Conservation (phyloP, 1,140 invertebrate species). For the Diachasma alloeum region DNA sequence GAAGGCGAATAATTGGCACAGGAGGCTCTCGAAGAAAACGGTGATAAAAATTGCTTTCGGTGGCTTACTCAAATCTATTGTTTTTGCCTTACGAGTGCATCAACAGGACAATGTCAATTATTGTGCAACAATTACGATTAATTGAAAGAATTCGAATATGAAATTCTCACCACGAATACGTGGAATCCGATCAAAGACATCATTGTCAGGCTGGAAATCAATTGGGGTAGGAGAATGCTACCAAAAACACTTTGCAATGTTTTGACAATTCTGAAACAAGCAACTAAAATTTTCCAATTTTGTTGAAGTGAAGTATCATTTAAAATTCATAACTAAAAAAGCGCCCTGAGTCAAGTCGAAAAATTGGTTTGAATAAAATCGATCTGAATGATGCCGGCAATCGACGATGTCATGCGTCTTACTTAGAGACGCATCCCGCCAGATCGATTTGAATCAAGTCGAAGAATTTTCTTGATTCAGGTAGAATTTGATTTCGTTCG, state of each 20-base stretch:
- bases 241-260: background rate
- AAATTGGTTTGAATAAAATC: too few species aligned
- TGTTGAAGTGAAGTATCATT: too few species aligned
- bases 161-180: background rate
- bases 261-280: background rate
- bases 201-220: background rate
- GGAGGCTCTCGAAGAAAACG: background rate
- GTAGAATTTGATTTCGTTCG: too few species aligned
- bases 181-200: background rate
- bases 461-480: too few species aligned
- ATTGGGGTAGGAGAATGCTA: background rate
- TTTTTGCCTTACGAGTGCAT: background rate
- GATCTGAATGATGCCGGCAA: too few species aligned
- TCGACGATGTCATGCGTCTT: too few species aligned
- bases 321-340: too few species aligned
- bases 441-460: too few species aligned
- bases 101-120: too few species aligned
- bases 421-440: too few species aligned
- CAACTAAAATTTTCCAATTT: too few species aligned
- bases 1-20: background rate
- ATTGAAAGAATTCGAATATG: background rate
- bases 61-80: background rate
- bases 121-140: background rate
- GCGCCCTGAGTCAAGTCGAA: too few species aligned
- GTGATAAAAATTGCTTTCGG: background rate